Conservation (phyloP, 2,113 vertebrate species). For the Elaphurus davidianus region DNA sequence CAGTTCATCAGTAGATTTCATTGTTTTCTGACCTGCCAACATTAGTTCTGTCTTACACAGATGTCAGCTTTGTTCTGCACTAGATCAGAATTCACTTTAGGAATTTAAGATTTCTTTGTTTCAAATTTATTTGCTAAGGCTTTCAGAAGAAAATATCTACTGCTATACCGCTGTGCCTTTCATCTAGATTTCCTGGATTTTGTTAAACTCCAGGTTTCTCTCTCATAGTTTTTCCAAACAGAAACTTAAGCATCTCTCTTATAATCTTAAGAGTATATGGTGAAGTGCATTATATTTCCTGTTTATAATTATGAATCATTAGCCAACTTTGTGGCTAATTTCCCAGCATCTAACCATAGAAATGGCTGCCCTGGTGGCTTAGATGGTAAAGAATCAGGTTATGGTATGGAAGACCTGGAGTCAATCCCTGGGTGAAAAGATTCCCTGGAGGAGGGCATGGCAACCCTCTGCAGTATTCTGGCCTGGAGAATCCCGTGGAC, state of each 20-base stretch:
- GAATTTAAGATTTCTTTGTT: not conserved
- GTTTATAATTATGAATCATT: not conserved
- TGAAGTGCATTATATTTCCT: not conserved
- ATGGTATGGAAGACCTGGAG: not conserved
- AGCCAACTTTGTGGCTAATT: not conserved
- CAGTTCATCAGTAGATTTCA: not conserved
- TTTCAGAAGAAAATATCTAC: not conserved
- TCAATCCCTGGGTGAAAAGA: not conserved
- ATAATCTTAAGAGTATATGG: not conserved
- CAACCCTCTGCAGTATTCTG: not conserved
- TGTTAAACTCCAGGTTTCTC: not conserved
- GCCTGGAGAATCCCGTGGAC: not conserved
- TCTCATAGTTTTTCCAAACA: not conserved
- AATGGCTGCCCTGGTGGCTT: not conserved
- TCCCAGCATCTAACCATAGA: not conserved
- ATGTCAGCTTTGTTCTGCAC: not conserved
- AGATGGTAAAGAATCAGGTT: not conserved
- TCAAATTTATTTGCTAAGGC: not conserved
- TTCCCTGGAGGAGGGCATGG: not conserved
- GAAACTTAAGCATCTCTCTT: not conserved
- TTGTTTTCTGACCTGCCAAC: not conserved
- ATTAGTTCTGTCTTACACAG: not conserved
- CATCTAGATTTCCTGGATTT: not conserved
- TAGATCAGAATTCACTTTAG: not conserved
- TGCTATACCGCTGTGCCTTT: not conserved